A percentile compares a stretch with the other conserved stretches of the same genome.
These are phyloP conservation scores for Lypha dubia DNA, from an alignment of 2,888 invertebrate genomes.

Conservation along the genomic window DNA sequence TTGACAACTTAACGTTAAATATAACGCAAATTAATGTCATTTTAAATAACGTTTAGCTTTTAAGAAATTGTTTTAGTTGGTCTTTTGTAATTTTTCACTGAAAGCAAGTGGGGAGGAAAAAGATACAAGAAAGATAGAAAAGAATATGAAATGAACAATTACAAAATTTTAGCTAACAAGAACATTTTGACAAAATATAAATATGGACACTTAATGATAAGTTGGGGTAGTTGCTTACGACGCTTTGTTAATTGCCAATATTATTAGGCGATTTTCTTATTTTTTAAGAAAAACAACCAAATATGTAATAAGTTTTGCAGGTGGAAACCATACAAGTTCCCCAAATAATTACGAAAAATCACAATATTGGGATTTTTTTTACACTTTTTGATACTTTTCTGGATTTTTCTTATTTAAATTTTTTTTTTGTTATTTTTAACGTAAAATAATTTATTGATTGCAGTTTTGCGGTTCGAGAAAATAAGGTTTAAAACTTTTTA, in stretches of 20 bases:
- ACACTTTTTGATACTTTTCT: too few species aligned
- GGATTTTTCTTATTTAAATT: too few species aligned
- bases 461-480: too few species aligned
- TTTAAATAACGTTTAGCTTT: constrained; percentile 59
- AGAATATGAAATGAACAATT: constrained; percentile 16
- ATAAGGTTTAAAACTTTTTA: too few species aligned
- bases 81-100: background rate
- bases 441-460: too few species aligned
- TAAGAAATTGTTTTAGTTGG: constrained; percentile 21
- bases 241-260: background rate
- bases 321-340: too few species aligned
- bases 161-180: constrained; percentile 22
- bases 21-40: constrained; percentile 68
- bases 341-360: too few species aligned
- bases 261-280: too few species aligned
- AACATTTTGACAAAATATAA: constrained; percentile 40
- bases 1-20: constrained; percentile 67
- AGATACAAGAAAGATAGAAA: background rate
- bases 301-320: too few species aligned
- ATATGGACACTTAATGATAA: background rate
- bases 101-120: background rate
- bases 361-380: too few species aligned
- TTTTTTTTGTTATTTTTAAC: too few species aligned
- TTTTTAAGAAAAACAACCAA: too few species aligned
- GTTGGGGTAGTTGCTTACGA: background rate